Percentiles rank a stretch among this genome's conserved stretches.
phyloP scores from a whole-genome alignment of 2,113 vertebrate species.

The Pteropus alecto region DNA sequence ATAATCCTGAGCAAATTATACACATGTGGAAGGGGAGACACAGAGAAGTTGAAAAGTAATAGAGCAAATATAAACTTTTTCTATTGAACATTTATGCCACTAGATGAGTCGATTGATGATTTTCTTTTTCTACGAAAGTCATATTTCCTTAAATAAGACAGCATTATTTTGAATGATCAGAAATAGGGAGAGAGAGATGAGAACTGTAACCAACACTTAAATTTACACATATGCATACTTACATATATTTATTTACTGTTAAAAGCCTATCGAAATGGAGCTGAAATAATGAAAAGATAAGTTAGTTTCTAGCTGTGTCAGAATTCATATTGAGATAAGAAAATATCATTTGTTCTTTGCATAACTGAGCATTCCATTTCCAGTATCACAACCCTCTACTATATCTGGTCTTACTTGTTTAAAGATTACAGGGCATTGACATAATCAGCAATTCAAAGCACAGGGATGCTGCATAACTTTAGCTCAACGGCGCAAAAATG shows the following conservation, averaged over 20 bases:
- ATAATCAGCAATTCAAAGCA: not conserved
- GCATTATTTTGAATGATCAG: constrained; percentile 15
- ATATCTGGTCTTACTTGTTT: not conserved
- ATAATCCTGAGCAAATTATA: not conserved
- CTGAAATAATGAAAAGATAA: not conserved
- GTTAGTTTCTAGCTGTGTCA: not conserved
- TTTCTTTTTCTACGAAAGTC: not conserved
- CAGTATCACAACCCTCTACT: not conserved
- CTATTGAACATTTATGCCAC: not conserved
- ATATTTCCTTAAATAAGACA: not conserved
- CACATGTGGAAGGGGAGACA: no score
- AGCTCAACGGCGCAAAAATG: not conserved
- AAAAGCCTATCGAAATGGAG: not conserved
- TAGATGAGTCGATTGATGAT: not conserved
- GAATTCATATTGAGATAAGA: not conserved
- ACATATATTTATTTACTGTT: constrained; percentile 24
- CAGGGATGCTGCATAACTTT: not conserved
- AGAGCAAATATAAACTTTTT: not conserved
- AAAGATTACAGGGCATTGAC: not conserved
- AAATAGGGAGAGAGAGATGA: not conserved
- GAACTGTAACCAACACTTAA: not conserved
- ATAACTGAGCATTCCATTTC: not conserved
- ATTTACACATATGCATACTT: not conserved
- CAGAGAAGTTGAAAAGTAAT: not conserved
- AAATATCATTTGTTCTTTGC: not conserved